These are phyloP conservation scores for Toxotes chatareus DNA, from an alignment of 2,113 vertebrate genomes.

Conservation along the genomic window DNA sequence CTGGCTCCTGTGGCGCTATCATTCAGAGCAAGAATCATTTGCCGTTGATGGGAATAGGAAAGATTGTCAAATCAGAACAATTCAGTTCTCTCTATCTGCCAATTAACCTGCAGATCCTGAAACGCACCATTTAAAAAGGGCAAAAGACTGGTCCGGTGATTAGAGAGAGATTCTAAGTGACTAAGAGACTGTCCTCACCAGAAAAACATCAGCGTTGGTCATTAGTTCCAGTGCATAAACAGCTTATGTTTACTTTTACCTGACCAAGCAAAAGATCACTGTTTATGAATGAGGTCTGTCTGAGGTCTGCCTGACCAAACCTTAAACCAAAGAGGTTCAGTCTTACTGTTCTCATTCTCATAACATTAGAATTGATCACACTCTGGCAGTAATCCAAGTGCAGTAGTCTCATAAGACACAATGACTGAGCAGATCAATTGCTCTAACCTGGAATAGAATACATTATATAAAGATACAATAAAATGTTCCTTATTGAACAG, in stretches of 20 bases:
- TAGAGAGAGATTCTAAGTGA: not conserved
- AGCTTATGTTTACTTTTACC: no score
- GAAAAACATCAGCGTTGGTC: not conserved
- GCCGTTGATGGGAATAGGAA: constrained; percentile 3
- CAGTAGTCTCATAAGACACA: constrained; percentile 15
- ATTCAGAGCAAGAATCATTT: constrained; percentile 10
- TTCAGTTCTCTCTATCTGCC: not conserved
- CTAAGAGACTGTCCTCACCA: not conserved
- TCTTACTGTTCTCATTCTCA: not conserved
- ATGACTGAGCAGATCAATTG: constrained; percentile 29
- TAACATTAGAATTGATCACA: constrained; percentile 29
- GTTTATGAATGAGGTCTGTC: no score
- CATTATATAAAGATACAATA: not conserved
- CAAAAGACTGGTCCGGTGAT: not conserved
- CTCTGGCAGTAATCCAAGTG: constrained; percentile 13
- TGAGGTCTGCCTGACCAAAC: no score
- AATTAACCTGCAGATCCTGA: constrained; percentile 18
- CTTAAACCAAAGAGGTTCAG: no score
- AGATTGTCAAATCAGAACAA: not conserved
- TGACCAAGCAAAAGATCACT: no score
- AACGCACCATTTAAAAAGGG: not conserved
- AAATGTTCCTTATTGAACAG: constrained; percentile 11
- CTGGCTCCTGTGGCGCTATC: constrained; percentile 8
- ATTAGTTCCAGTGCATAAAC: not conserved
- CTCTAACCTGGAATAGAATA: constrained; percentile 25